Conservation (phyloP, 2,888 invertebrate species). For the Scaptomyza polygonia region DNA sequence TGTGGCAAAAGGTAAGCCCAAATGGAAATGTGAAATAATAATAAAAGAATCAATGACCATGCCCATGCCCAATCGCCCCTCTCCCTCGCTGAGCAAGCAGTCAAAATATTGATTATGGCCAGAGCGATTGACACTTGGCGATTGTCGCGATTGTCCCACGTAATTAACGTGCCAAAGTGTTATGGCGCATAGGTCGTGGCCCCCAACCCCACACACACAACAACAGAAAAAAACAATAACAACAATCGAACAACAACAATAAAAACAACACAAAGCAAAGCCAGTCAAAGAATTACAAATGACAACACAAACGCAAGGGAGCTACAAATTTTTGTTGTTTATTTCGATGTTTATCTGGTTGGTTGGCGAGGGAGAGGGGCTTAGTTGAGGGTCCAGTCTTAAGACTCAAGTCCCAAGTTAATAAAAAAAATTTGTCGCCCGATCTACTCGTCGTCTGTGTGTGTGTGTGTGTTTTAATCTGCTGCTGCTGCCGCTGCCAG, state of each 20-base stretch:
- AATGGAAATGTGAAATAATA: too few relatives aligned
- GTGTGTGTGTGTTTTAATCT: slow-evolving; percentile 72
- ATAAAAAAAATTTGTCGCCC: slow-evolving; percentile 77
- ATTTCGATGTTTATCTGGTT: slow-evolving; percentile 69
- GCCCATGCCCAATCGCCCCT: neutral
- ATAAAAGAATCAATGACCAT: slow-evolving; percentile 17
- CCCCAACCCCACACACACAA: slow-evolving; percentile 28
- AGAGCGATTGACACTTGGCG: slow-evolving; percentile 74
- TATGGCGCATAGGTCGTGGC: slow-evolving; percentile 65
- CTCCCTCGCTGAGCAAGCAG: slow-evolving; percentile 49
- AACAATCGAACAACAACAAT: slow-evolving; percentile 12
- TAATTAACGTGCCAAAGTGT: slow-evolving; percentile 78
- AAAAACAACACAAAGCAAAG: slow-evolving; percentile 14
- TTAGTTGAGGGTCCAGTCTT: slow-evolving; percentile 49
- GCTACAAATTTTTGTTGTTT: slow-evolving; percentile 78
- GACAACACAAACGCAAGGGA: slow-evolving; percentile 56
- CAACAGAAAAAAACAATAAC: slow-evolving; percentile 8
- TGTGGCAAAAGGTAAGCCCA: slow-evolving; percentile 54
- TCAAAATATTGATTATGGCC: slow-evolving; percentile 77
- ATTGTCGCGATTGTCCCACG: slow-evolving; percentile 71
- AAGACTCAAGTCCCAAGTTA: slow-evolving; percentile 54
- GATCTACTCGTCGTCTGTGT: slow-evolving; percentile 54
- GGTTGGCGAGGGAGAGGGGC: slow-evolving; percentile 5
- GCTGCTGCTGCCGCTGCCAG: slow-evolving; percentile 72
- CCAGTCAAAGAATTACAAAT: slow-evolving; percentile 43